Evolutionary conservation across 2,113 vertebrate genomes (phyloP), one percentile per base, ranked within the genome.

Genomic region (Rhagologus leucostigma): DNA sequence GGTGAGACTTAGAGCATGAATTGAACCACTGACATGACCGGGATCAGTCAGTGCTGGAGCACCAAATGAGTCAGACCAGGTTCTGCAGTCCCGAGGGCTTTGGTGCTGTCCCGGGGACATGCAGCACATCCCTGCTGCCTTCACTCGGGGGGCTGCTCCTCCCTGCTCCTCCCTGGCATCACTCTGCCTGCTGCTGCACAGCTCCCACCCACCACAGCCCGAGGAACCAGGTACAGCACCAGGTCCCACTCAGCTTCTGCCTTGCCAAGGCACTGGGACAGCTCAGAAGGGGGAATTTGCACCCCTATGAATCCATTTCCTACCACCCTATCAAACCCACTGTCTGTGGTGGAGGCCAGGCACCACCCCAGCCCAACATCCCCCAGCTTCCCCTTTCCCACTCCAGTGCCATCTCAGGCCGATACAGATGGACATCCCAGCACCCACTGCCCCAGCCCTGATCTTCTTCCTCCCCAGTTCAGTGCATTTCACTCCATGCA

Each of bases 221-320:
- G 5, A 26, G 64, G 60, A 71, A 6, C 10, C 18, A 44, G 9
- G 10, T 9, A 7, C 64, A 70, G 56, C 59, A 39, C 39, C 56
- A 64, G 23, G 6, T 64, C 9, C 35, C 73, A 2, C 30, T 23
- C 11, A 3, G 6, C 20, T 68, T 55, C 26, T 55, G 13, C 47
- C 23, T 47, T 46, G 15, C 30, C 21, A 19, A 44, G 18, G 23
- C 27, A 27, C 7, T 1, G 1, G 35, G 13, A 67, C 37, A 30
- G n/a, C 47, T 67, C 62, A 5, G 1, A 21, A 24, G 1, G 7
- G 18, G 46, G 37, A 80, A 29, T 53, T 0, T 37, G 11, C 74
- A 16, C 7, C 22, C 2, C 0, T 27, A 16, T 15, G 17, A 60
- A 56, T 41, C 44, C 8, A 41, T 22, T 65, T 16, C 21, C 20